phyloP scores from a whole-genome alignment of 2,888 invertebrate genomes.

The Ochropacha duplaris region DNA sequence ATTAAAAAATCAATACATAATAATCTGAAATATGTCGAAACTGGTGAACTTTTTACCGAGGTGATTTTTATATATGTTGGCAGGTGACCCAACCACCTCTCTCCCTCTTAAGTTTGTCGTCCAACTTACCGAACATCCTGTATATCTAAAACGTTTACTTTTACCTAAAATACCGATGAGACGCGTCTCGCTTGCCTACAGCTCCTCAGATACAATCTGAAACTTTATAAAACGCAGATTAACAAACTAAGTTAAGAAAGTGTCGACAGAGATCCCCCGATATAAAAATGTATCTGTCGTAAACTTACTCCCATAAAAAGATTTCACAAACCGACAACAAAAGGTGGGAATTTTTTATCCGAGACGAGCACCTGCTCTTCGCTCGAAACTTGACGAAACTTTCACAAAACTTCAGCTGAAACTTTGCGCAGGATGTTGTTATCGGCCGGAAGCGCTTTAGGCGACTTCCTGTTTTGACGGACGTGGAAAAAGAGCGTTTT shows the following conservation, averaged over 20 bases:
- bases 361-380: conserved; percentile 73
- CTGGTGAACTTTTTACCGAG: no score
- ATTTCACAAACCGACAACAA: conserved; percentile 37
- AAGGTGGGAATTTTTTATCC: conserved; percentile 78
- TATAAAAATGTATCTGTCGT: conserved; percentile 38
- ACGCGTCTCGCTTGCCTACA: not conserved
- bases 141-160: not conserved
- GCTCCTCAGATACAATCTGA: not conserved
- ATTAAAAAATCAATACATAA: no score
- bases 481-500: conserved; percentile 54
- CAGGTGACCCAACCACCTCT: no score
- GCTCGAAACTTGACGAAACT: conserved; percentile 43
- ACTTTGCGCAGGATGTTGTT: conserved; percentile 78
- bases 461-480: conserved; percentile 80
- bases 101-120: no score
- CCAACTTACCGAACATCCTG: no score
- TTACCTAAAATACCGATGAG: not conserved
- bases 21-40: no score
- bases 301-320: conserved; percentile 55
- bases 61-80: no score
- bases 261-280: conserved; percentile 15
- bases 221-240: conserved; percentile 1
- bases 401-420: conserved; percentile 54
- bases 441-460: conserved; percentile 82
- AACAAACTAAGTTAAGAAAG: not conserved